Evolutionary conservation across 2,113 vertebrate species (phyloP).

Genomic region (Syngnathus floridae): DNA sequence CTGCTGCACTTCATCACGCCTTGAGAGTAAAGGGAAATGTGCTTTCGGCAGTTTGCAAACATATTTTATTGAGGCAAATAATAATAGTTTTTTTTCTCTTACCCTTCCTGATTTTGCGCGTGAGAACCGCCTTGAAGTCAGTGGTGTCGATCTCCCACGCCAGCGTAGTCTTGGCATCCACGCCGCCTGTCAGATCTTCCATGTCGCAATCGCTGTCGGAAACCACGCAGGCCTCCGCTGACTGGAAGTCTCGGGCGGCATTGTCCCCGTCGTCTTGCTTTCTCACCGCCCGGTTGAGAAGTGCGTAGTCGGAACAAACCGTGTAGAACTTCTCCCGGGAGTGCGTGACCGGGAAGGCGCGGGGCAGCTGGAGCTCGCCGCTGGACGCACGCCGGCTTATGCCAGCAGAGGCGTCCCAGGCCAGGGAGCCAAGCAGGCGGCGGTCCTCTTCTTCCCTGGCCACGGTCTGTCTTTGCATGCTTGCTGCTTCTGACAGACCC

Average conservation of each 20-base stretch:
- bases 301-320: constrained; percentile 93
- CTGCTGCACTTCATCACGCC: constrained; percentile 81
- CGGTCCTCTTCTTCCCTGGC: constrained; percentile 56
- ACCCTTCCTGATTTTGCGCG: constrained; percentile 84
- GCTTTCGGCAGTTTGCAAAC: no score
- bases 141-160: constrained; percentile 97
- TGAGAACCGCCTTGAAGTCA: constrained; percentile 80
- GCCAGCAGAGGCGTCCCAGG: constrained; percentile 62
- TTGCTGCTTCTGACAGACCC: constrained; percentile 63
- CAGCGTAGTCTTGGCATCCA: constrained; percentile 75
- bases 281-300: constrained; percentile 86
- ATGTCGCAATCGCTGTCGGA: constrained; percentile 76
- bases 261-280: constrained; percentile 63
- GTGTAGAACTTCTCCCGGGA: constrained; percentile 95
- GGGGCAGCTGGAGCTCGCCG: constrained; percentile 82
- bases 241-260: constrained; percentile 48
- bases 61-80: no score
- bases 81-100: constrained; percentile 27
- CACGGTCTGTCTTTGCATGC: constrained; percentile 62
- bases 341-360: constrained; percentile 93
- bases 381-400: constrained; percentile 71
- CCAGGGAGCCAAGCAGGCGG: constrained; percentile 63
- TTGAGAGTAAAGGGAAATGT: constrained; percentile 47
- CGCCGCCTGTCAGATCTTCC: constrained; percentile 71
- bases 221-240: constrained; percentile 60